A percentile compares a stretch with the other conserved stretches of the same genome.
Evolutionary conservation across 2,888 invertebrate genomes (phyloP).

Genomic region (Epistrophella euchroma): DNA sequence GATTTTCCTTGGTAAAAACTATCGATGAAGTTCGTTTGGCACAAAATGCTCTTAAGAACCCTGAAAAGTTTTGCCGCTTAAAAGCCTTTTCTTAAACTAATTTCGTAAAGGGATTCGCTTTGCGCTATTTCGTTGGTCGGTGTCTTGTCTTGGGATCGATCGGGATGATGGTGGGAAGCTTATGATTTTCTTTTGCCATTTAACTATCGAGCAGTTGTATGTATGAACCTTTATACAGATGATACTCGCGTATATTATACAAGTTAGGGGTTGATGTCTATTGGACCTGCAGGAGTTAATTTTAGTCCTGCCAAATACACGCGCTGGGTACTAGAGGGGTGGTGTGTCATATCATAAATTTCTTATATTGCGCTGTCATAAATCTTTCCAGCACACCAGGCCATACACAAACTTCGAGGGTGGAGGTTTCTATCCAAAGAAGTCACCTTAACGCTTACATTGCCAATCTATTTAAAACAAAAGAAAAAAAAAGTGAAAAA

Average conservation of each 20-base stretch:
- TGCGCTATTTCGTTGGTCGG: conserved; percentile 30
- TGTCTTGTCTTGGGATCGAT: neutral
- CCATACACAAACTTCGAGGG: neutral
- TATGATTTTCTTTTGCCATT: conserved; percentile 34
- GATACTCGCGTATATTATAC: neutral
- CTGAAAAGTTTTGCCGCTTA: conserved; percentile 73
- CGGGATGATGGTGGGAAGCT: conserved; percentile 7
- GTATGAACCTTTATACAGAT: neutral
- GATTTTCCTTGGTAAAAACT: conserved; percentile 72
- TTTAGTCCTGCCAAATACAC: conserved; percentile 54
- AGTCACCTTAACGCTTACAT: conserved; percentile 44
- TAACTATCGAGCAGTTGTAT: neutral
- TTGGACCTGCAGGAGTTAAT: conserved; percentile 52
- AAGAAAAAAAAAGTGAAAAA: conserved; percentile 8
- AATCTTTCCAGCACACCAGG: conserved; percentile 60
- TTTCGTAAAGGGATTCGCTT: conserved; percentile 69
- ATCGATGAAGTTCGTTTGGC: conserved; percentile 72
- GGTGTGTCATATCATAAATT: conserved; percentile 73
- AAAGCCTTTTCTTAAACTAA: conserved; percentile 75
- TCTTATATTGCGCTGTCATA: conserved; percentile 72
- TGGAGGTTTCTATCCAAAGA: conserved; percentile 15
- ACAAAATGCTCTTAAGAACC: conserved; percentile 72
- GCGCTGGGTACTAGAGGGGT: conserved; percentile 4
- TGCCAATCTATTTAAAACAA: conserved; percentile 15
- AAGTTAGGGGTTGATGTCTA: conserved; percentile 4